Base-by-base conservation (phyloP, 2,797 vertebrate genomes). In the Fistularia tabacaria region DNA sequence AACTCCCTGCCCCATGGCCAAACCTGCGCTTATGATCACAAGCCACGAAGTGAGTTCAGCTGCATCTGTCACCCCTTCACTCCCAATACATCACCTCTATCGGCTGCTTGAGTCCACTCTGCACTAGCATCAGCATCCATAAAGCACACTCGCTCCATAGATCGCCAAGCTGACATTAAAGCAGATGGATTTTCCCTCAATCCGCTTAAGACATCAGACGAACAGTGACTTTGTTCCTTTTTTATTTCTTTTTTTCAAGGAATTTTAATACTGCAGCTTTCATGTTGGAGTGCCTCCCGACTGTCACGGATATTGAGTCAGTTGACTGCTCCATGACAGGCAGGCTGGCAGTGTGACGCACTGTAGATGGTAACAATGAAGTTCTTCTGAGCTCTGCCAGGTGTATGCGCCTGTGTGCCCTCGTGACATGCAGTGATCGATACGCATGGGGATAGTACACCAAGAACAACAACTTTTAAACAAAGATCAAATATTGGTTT, bases 131-230 rank as follows among this genome's bases (percentile, higher is more conserved):
- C 67, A 13, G 66, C 79, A 65, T 72, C 73, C 75, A 77, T 63
- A 81, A 76, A 75, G 66, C 73, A 73, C 58, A 66, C 74, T 59
- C 25, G 62, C 66, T 81, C 72, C 48, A 70, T 57, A 80, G 76
- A 85, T 85, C 83, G 82, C 62, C 57, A 62, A 66, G 79, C 73
- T 83, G 84, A 87, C 83, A 85, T 84, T 86, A 89, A 89, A 81
- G 84, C 77, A 86, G 86, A 88, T 87, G 83, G 86, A 88, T 91
- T 89, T 87, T 85, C 82, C 80, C 83, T 87, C 87, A 88, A 89
- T 90, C 89, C 82, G 87, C 88, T 91, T 89, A 91, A 90, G 85
- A 90, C 88, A 90, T 89, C 84, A 87, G 82, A 87, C 73, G 68
- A 72, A 66, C 57, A 71, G 76, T 69, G 77, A 87, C 85, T 89